Percentiles rank a stretch among this genome's conserved stretches.
These are phyloP conservation scores for Plecturocebus donacophilus DNA, from an alignment of 2,113 vertebrate genomes.

Conservation along the genomic window DNA sequence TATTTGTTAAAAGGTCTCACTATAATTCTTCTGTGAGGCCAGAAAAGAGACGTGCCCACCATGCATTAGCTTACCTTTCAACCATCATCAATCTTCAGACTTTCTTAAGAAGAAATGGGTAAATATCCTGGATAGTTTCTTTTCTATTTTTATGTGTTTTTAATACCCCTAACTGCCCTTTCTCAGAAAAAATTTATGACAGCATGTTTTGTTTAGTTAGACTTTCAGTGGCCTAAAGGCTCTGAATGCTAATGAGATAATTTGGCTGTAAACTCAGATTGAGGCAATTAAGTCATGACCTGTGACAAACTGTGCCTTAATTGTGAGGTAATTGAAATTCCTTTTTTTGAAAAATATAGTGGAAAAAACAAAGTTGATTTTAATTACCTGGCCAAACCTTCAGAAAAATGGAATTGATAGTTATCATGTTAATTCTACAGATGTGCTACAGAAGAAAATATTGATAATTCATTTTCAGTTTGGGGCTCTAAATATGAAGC, in stretches of 20 bases:
- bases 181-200: constrained; percentile 56
- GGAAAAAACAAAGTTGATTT: not conserved
- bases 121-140: not conserved
- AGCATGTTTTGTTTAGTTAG: constrained; percentile 59
- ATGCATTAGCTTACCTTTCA: not conserved
- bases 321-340: constrained; percentile 46
- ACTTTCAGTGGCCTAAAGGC: constrained; percentile 42
- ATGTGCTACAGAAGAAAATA: not conserved
- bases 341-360: constrained; percentile 33
- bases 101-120: not conserved
- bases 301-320: constrained; percentile 44
- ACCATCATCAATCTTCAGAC: not conserved
- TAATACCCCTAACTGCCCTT: constrained; percentile 23
- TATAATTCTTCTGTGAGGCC: not conserved
- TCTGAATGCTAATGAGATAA: constrained; percentile 59
- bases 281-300: constrained; percentile 57
- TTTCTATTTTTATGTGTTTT: not conserved
- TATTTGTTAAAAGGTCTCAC: not conserved
- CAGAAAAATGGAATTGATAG: constrained; percentile 28
- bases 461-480: not conserved
- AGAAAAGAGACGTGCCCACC: not conserved
- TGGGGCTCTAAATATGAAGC: not conserved
- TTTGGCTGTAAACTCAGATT: constrained; percentile 43
- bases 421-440: not conserved
- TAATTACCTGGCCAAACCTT: constrained; percentile 28